phyloP scores from a whole-genome alignment of 92 coral and sea anemone species.

The Heteractis magnifica region DNA sequence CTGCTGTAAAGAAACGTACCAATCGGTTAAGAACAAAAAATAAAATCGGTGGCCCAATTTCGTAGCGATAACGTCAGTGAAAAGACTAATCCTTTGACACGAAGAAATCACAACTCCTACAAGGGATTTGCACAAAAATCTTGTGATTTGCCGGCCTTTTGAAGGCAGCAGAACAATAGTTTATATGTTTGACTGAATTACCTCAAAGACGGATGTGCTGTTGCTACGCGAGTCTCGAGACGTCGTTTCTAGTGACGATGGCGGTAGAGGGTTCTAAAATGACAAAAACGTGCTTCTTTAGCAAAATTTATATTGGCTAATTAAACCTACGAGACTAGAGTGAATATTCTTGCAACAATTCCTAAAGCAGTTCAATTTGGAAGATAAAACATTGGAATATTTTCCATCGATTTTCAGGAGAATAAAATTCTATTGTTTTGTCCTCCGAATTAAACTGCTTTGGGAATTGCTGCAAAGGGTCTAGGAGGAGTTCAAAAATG shows the following conservation, averaged over 20 bases:
- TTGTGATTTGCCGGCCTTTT: too few species aligned
- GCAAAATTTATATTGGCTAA: neutral
- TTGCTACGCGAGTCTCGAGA: constrained; percentile 47
- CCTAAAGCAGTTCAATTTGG: too few species aligned
- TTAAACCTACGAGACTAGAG: neutral
- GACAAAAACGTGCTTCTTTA: neutral
- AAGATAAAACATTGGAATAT: too few species aligned
- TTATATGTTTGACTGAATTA: constrained; percentile 2
- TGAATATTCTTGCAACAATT: too few species aligned
- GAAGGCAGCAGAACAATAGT: neutral
- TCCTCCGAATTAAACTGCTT: too few species aligned
- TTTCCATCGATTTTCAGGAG: too few species aligned
- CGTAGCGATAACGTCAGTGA: neutral
- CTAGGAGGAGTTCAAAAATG: too few species aligned
- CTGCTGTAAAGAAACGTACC: neutral
- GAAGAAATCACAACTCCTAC: too few species aligned
- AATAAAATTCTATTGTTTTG: too few species aligned
- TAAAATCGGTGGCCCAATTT: too few species aligned
- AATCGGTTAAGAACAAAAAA: neutral
- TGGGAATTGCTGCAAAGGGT: too few species aligned
- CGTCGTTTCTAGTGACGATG: constrained; percentile 9
- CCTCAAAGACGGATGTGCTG: constrained; percentile 52
- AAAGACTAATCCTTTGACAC: neutral
- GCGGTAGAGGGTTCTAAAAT: constrained; percentile 16
- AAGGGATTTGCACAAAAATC: too few species aligned